Evolutionary conservation across 2,113 vertebrate genomes (phyloP).

Genomic region (Colistium nudipinnis): DNA sequence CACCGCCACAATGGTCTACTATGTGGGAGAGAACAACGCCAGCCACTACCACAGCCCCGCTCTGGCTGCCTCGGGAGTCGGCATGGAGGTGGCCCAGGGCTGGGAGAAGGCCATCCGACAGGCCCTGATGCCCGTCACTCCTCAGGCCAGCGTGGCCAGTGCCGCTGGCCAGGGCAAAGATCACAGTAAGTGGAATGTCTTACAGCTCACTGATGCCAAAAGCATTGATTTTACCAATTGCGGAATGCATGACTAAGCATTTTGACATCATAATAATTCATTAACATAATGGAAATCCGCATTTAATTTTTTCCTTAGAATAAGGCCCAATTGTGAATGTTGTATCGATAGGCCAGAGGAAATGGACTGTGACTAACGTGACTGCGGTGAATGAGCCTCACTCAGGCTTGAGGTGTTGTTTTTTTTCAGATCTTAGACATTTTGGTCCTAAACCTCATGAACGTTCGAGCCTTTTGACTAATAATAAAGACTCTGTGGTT

Average conservation of each 20-base stretch:
- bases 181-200: conserved; percentile 88
- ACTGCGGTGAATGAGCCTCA: conserved; percentile 14
- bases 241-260: not conserved
- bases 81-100: conserved; percentile 93
- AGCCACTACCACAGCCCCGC: conserved; percentile 88
- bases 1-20: conserved; percentile 97
- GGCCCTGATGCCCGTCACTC: conserved; percentile 98
- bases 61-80: conserved; percentile 92
- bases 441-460: not conserved
- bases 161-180: conserved; percentile 91
- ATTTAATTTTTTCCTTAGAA: too few species aligned
- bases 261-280: too few species aligned
- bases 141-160: conserved; percentile 91
- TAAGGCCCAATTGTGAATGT: too few species aligned
- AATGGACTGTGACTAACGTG: conserved; percentile 6
- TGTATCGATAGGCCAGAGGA: conserved; percentile 7
- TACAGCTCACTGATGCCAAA: not conserved
- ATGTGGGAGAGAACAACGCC: conserved; percentile 95
- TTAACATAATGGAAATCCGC: too few species aligned
- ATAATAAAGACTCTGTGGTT: not conserved
- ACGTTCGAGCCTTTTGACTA: not conserved
- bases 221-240: not conserved
- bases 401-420: not conserved
- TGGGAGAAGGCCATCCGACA: conserved; percentile 99
- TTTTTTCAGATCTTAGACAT: not conserved